Base-by-base conservation (phyloP, 2,113 vertebrate species). In the Gavialis gangeticus region DNA sequence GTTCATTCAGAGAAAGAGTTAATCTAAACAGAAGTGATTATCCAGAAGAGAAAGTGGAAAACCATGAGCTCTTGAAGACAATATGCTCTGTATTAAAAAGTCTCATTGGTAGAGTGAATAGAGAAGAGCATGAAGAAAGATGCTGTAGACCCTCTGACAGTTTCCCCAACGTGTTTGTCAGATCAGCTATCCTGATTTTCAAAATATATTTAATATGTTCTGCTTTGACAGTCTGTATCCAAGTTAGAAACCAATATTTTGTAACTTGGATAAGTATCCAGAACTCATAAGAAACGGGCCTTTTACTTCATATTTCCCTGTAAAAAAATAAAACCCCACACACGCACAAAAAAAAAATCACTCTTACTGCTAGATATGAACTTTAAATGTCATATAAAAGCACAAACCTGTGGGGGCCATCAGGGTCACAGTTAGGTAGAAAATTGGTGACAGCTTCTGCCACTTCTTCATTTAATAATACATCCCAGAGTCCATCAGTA, bases 401-500 rank as follows among this genome's bases (percentile, higher is more conserved):
- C 89, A 98, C 98, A 0, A 97, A 98, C 99, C 99, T 99, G 98
- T 99, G 98, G 94, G 98, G 99, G 96, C 99, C 99, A 93, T 99
- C 99, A 1, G 99, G 99, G 94, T 99, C 99, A 97, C 99, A 99
- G 98, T 99, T 99, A 73, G 98, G 98, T 97, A 99, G 98, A 97
- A 99, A 99, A 95, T 98, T 98, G 93, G 98, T 98, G 94, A 99
- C 95, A 0, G 99, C 98, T 97, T 99, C 99, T 15, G 98, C 98
- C 75, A 99, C 99, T 98, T 99, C 99, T 98, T 99, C 98, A 97
- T 99, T 99, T 81, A 98, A 98, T 82, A 99, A 98, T 69, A 99
- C 99, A 87, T 99, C 99, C 99, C 99, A 99, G 92, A 99, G 99
- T 56, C 99, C 99, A 21, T 99, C 99, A 2, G 99, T 99, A 92